A percentile compares a stretch with the other conserved stretches of the same genome.
Conservation (phyloP, 1,140 invertebrate genomes). For the Goniozus legneri region DNA sequence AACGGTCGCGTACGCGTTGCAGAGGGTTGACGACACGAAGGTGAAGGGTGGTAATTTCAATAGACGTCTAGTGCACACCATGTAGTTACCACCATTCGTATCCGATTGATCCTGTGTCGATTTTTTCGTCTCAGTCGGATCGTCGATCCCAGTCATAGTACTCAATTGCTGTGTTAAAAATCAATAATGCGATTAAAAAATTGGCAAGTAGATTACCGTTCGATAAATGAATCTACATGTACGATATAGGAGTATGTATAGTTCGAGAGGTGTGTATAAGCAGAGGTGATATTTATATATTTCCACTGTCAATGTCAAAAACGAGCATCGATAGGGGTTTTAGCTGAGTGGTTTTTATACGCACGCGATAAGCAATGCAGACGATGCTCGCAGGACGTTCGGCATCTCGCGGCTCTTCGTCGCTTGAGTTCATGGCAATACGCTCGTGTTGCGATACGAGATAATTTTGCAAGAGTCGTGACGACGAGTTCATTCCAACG, state of each 20-base stretch:
- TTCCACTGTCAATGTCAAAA: conserved; percentile 7
- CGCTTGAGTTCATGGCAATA: too few relatives aligned
- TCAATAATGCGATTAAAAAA: too few relatives aligned
- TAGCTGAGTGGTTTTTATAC: conserved; percentile 17
- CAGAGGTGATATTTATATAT: too few relatives aligned
- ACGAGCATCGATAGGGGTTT: conserved; percentile 1
- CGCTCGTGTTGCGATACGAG: too few relatives aligned
- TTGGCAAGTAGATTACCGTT: too few relatives aligned
- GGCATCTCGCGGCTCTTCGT: conserved; percentile 4
- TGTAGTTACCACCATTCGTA: conserved; percentile 9
- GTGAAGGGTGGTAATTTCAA: conserved; percentile 26
- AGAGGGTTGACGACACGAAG: conserved; percentile 22
- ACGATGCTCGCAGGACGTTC: conserved; percentile 28
- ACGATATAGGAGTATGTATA: too few relatives aligned
- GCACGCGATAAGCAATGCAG: conserved; percentile 36
- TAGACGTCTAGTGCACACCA: conserved; percentile 20
- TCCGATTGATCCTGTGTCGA: background rate
- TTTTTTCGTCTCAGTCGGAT: conserved; percentile 14
- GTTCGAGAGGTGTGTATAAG: too few relatives aligned
- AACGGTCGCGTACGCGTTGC: conserved; percentile 23
- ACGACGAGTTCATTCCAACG: too few relatives aligned
- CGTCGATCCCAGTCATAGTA: conserved; percentile 26
- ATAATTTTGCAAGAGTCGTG: too few relatives aligned
- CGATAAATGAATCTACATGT: too few relatives aligned
- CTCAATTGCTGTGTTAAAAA: conserved; percentile 43